Conservation (phyloP, 2,888 invertebrate genomes). For the Colletes collaris region DNA sequence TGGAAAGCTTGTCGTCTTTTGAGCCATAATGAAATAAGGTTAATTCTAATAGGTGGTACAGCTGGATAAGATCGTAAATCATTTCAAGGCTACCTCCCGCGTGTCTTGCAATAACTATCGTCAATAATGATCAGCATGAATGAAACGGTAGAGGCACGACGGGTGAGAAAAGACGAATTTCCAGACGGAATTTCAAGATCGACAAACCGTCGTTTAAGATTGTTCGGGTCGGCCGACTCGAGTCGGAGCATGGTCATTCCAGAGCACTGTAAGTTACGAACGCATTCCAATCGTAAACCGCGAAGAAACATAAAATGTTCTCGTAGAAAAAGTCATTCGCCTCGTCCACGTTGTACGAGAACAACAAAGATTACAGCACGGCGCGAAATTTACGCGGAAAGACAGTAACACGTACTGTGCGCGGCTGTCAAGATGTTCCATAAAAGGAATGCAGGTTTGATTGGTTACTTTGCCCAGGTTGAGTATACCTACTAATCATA, state of each 20-base stretch:
- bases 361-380: not conserved
- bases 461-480: no score
- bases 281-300: slow-evolving; percentile 25
- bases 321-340: slow-evolving; percentile 7
- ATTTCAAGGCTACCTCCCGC: slow-evolving; percentile 39
- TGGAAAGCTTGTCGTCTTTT: slow-evolving; percentile 9
- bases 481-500: no score
- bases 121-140: slow-evolving; percentile 43
- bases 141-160: slow-evolving; percentile 16
- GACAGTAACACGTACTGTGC: no score
- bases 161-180: slow-evolving; percentile 9
- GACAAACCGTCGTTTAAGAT: slow-evolving; percentile 1
- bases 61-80: slow-evolving; percentile 46
- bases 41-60: slow-evolving; percentile 18
- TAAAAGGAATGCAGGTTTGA: no score
- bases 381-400: not conserved
- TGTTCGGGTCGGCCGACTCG: not conserved
- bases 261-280: slow-evolving; percentile 5
- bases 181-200: slow-evolving; percentile 19
- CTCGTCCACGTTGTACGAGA: no score
- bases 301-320: slow-evolving; percentile 19
- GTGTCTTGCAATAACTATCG: slow-evolving; percentile 45
- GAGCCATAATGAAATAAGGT: slow-evolving; percentile 17
- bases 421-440: no score
- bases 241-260: slow-evolving; percentile 28